Evolutionary conservation across 2,888 invertebrate genomes (phyloP).

Genomic region (Pseudeuparius sepicola): DNA sequence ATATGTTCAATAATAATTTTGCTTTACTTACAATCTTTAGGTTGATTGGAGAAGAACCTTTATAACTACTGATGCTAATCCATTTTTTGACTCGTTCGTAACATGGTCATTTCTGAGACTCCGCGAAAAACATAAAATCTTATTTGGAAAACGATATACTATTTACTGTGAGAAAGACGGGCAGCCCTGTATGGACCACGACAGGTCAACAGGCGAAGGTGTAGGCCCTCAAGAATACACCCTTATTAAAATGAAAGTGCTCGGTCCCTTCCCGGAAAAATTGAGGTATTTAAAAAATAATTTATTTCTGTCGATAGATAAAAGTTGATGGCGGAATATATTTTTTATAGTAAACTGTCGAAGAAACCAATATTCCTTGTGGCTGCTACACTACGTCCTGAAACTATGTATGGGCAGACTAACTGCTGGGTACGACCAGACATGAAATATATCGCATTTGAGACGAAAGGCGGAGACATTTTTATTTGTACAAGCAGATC

Average conservation of each 20-base stretch:
- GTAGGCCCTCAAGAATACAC: conserved; percentile 98
- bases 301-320: no score
- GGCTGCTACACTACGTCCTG: conserved; percentile 95
- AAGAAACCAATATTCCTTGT: conserved; percentile 68
- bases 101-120: conserved; percentile 91
- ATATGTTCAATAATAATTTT: conserved; percentile 8
- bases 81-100: conserved; percentile 95
- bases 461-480: conserved; percentile 60
- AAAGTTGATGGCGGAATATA: no score
- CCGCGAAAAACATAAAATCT: conserved; percentile 77
- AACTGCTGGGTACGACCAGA: conserved; percentile 98
- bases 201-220: conserved; percentile 90
- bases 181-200: conserved; percentile 99
- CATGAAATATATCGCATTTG: conserved; percentile 83
- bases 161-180: conserved; percentile 93
- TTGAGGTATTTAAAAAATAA: conserved; percentile 51
- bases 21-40: conserved; percentile 40
- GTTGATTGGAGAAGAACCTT: conserved; percentile 98
- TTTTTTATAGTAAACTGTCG: conserved; percentile 42
- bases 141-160: conserved; percentile 95
- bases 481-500: conserved; percentile 82
- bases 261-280: conserved; percentile 60
- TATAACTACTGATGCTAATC: conserved; percentile 96
- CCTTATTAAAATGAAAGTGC: conserved; percentile 82
- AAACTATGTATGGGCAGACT: conserved; percentile 99